Evolutionary conservation across 1,140 invertebrate species (phyloP).

Genomic region (Drosophila varians): DNA sequence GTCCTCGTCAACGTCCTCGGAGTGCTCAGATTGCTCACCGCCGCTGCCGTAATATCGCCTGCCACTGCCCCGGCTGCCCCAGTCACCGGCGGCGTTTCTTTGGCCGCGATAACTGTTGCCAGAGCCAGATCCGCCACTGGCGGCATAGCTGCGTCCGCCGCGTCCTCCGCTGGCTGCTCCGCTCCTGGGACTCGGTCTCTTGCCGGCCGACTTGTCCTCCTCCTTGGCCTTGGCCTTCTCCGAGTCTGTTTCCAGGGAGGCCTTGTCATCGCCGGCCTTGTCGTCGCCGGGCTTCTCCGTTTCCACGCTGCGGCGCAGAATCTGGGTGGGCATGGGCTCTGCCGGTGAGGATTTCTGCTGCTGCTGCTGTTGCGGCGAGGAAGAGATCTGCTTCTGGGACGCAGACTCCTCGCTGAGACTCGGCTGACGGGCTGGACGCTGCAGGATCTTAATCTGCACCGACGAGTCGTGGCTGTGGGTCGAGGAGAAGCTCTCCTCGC

Average conservation of each 20-base stretch:
- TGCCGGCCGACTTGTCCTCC: constrained; percentile 38
- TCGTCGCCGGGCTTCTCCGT: constrained; percentile 42
- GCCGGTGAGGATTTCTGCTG: constrained; percentile 35
- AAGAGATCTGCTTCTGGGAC: constrained; percentile 26
- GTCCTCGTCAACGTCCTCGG: constrained; percentile 76
- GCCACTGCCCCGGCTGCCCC: constrained; percentile 48
- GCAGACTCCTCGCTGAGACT: constrained; percentile 72
- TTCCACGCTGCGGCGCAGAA: constrained; percentile 66
- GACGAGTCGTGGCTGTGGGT: constrained; percentile 77
- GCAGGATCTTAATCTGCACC: constrained; percentile 79
- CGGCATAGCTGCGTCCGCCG: constrained; percentile 48
- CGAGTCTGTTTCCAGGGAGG: constrained; percentile 4
- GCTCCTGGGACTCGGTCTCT: constrained; percentile 80
- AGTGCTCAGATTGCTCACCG: constrained; percentile 73
- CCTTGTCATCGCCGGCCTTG: constrained; percentile 29
- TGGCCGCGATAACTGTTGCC: constrained; percentile 67
- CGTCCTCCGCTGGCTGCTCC: constrained; percentile 54
- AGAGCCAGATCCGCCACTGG: constrained; percentile 66
- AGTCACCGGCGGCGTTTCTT: constrained; percentile 52
- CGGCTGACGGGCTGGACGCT: constrained; percentile 72
- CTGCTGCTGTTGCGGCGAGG: constrained; percentile 7
- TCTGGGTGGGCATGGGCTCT: constrained; percentile 68
- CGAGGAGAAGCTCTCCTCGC: constrained; percentile 79
- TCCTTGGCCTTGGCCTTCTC: constrained; percentile 43
- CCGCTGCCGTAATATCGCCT: constrained; percentile 68